phyloP scores from a whole-genome alignment of 2,888 invertebrate species.

The Leptura quadrifasciata region DNA sequence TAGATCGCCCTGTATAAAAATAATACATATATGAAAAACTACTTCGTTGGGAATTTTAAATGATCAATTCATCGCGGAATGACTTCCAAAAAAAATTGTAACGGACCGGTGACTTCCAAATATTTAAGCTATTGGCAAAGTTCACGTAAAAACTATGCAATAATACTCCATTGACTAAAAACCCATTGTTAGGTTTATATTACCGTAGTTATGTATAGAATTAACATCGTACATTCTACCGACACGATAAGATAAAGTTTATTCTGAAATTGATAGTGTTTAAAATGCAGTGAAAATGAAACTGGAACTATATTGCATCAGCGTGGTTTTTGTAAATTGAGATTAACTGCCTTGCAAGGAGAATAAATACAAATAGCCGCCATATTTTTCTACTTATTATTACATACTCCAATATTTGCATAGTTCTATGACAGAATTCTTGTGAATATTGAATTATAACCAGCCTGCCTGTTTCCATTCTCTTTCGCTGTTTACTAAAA shows the following conservation, averaged over 20 bases:
- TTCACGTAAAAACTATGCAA: background rate
- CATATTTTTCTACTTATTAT: slow-evolving; percentile 24
- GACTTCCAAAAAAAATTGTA: background rate
- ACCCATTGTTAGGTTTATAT: slow-evolving; percentile 6
- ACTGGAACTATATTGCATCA: slow-evolving; percentile 46
- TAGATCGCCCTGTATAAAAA: too few species aligned
- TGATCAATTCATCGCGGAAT: background rate
- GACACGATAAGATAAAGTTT: slow-evolving; percentile 44
- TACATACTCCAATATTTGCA: slow-evolving; percentile 34
- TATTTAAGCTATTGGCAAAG: slow-evolving; percentile 23
- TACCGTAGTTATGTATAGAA: slow-evolving; percentile 14
- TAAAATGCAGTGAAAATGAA: slow-evolving; percentile 48
- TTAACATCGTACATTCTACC: slow-evolving; percentile 11
- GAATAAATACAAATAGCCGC: slow-evolving; percentile 27
- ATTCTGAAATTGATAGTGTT: slow-evolving; percentile 42
- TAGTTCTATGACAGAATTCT: slow-evolving; percentile 33
- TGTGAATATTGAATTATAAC: slow-evolving; percentile 44
- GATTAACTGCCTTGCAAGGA: slow-evolving; percentile 29
- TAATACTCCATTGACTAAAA: slow-evolving; percentile 1
- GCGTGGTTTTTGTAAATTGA: slow-evolving; percentile 41
- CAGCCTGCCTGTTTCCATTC: slow-evolving; percentile 51
- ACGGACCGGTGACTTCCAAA: slow-evolving; percentile 15
- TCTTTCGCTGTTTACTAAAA: slow-evolving; percentile 51
- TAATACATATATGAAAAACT: background rate
- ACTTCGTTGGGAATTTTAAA: background rate